A percentile compares a stretch with the other conserved stretches of the same genome.
Conservation (phyloP, 2,888 invertebrate genomes). For the Lomographa bimaculata region DNA sequence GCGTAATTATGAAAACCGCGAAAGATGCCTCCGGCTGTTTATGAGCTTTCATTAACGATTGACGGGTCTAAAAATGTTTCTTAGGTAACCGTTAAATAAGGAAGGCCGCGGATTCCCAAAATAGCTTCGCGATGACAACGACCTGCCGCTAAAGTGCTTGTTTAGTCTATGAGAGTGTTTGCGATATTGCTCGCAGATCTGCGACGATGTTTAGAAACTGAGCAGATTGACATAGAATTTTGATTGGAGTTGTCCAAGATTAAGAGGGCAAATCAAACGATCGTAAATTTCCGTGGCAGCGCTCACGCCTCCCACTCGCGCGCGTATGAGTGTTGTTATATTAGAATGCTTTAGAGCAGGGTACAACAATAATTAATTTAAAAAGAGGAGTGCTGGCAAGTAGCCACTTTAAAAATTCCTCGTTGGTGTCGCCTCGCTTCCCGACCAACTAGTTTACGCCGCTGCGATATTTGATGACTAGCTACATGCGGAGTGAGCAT, state of each 20-base stretch:
- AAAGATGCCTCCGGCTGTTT: constrained; percentile 23
- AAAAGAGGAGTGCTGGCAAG: constrained; percentile 73
- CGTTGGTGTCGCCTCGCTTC: constrained; percentile 33
- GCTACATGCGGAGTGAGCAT: too few relatives aligned
- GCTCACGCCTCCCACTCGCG: constrained; percentile 52
- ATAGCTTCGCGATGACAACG: constrained; percentile 20
- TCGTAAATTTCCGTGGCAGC: constrained; percentile 67
- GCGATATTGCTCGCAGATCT: constrained; percentile 3
- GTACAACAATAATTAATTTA: constrained; percentile 82
- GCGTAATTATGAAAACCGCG: constrained; percentile 31
- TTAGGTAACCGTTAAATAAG: constrained; percentile 15
- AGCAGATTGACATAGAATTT: constrained; percentile 59
- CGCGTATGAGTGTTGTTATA: constrained; percentile 67
- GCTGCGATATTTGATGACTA: constrained; percentile 32
- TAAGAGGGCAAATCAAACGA: constrained; percentile 73
- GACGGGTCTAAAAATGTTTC: constrained; percentile 29
- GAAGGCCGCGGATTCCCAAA: constrained; percentile 9
- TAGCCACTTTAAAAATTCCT: constrained; percentile 67
- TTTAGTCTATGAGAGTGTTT: constrained; percentile 21
- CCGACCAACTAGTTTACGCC: constrained; percentile 18
- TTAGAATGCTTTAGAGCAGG: constrained; percentile 71
- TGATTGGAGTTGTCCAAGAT: constrained; percentile 62
- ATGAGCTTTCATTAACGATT: constrained; percentile 30
- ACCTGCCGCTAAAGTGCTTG: constrained; percentile 21
- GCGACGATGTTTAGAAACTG: constrained; percentile 42